A percentile compares a stretch with the other conserved stretches of the same genome.
These are phyloP conservation scores for Ornithoptera alexandrae DNA, from an alignment of 2,888 invertebrate species.

Conservation along the genomic window DNA sequence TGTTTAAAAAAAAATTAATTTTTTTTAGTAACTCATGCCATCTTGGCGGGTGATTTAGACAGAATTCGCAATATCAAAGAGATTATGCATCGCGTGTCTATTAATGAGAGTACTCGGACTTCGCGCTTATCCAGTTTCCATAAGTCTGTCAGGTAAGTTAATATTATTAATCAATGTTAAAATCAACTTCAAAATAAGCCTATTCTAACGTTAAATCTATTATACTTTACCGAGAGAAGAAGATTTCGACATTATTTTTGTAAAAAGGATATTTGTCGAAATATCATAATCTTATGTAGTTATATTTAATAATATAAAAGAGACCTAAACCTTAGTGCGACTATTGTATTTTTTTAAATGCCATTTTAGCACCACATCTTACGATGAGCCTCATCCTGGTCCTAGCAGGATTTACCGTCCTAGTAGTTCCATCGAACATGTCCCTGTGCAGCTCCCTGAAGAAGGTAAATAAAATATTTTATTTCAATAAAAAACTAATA, in stretches of 20 bases:
- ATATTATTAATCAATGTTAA: no score
- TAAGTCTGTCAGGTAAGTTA: conserved; percentile 55
- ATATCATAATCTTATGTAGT: neutral
- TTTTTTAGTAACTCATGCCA: conserved; percentile 7
- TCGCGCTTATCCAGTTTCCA: conserved; percentile 64
- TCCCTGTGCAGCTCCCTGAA: conserved; percentile 47
- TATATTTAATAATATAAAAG: conserved; percentile 10
- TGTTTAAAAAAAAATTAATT: neutral
- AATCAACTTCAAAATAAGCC: no score
- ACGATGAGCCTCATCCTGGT: conserved; percentile 53
- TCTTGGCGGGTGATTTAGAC: conserved; percentile 7
- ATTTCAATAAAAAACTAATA: neutral
- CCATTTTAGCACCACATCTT: conserved; percentile 51
- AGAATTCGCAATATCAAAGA: conserved; percentile 40
- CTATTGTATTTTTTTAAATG: conserved; percentile 22
- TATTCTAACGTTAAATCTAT: no score
- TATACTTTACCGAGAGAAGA: no score
- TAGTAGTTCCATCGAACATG: conserved; percentile 54
- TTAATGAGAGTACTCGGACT: conserved; percentile 56
- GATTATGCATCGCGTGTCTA: conserved; percentile 53
- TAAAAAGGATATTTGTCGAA: neutral
- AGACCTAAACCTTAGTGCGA: neutral
- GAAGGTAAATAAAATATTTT: conserved; percentile 43
- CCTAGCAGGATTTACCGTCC: conserved; percentile 47
- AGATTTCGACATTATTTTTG: no score